These are phyloP conservation scores for Volucella bombylans DNA, from an alignment of 2,888 invertebrate genomes.

Conservation along the genomic window DNA sequence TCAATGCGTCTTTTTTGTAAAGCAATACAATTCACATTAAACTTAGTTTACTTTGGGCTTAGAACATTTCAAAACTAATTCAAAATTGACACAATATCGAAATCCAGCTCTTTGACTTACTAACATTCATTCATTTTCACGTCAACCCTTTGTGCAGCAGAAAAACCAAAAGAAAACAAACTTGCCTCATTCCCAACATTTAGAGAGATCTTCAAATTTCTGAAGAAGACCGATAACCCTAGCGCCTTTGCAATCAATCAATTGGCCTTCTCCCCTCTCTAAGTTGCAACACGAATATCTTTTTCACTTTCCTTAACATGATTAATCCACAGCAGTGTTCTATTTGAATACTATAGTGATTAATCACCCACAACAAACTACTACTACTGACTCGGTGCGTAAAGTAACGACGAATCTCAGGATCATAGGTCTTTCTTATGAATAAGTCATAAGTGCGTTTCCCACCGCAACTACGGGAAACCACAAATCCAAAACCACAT, in stretches of 20 bases:
- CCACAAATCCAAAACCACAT: constrained; percentile 6
- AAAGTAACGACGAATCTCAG: constrained; percentile 17
- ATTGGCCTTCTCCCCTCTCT: constrained; percentile 21
- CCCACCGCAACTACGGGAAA: constrained; percentile 24
- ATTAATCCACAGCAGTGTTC: constrained; percentile 53
- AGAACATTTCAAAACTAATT: too few species aligned
- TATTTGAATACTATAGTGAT: constrained; percentile 64
- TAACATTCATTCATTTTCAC: too few species aligned
- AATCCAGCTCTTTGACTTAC: too few species aligned
- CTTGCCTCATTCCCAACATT: too few species aligned
- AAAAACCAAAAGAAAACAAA: too few species aligned
- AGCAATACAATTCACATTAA: too few species aligned
- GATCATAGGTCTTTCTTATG: constrained; percentile 64
- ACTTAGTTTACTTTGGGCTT: too few species aligned
- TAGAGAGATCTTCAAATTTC: constrained; percentile 5
- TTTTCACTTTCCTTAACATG: constrained; percentile 60
- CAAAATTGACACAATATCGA: too few species aligned
- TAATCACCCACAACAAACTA: constrained; percentile 55
- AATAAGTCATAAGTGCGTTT: constrained; percentile 60
- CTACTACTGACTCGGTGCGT: neutral
- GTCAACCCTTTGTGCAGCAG: too few species aligned
- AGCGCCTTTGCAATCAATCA: constrained; percentile 69
- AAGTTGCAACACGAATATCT: constrained; percentile 1
- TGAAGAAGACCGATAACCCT: constrained; percentile 69
- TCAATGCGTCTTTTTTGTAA: too few species aligned